phyloP scores from a whole-genome alignment of 2,888 invertebrate genomes.

The Hesperia comma region DNA sequence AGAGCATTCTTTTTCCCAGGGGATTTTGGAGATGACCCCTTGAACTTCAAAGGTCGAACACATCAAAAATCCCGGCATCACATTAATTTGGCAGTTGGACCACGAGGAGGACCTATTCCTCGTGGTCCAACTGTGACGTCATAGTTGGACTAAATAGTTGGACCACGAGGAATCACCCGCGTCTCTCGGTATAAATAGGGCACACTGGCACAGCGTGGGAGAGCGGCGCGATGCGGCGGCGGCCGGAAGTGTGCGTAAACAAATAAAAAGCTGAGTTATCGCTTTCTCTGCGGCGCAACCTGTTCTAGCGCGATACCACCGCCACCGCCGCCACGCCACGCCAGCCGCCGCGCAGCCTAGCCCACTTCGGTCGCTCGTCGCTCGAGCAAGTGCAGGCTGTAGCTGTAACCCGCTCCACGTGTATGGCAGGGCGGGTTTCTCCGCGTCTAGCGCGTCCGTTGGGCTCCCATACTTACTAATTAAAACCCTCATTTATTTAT shows the following conservation, averaged over 20 bases:
- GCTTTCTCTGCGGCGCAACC: conserved; percentile 45
- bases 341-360: neutral
- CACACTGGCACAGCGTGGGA: neutral
- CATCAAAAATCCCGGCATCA: neutral
- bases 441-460: neutral
- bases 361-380: neutral
- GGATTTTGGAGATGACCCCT: too few relatives aligned
- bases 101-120: too few relatives aligned
- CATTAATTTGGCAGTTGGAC: too few relatives aligned
- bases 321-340: neutral
- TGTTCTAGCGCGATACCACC: conserved; percentile 33
- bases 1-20: too few relatives aligned
- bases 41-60: neutral
- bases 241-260: conserved; percentile 38
- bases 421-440: conserved; percentile 13
- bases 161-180: too few relatives aligned
- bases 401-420: neutral
- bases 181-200: neutral
- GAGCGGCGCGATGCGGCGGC: neutral
- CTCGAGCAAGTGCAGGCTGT: neutral
- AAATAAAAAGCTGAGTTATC: conserved; percentile 47
- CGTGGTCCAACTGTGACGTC: too few relatives aligned
- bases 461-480: neutral
- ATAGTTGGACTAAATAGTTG: too few relatives aligned
- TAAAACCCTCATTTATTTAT: neutral